Evolutionary conservation across 2,113 vertebrate genomes (phyloP).

Genomic region (Brachypodius melanocephalos): DNA sequence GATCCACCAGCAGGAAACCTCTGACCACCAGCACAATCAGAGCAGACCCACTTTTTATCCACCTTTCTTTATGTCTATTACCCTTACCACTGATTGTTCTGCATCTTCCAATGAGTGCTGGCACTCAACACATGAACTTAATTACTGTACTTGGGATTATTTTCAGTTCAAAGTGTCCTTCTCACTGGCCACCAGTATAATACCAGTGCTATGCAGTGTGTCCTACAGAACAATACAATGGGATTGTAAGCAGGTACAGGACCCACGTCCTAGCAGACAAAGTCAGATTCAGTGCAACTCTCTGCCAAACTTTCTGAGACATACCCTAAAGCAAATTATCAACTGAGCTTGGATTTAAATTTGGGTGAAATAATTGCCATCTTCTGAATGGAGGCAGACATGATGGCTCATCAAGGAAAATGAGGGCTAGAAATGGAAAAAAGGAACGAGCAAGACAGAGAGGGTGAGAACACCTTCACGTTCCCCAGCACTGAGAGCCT

Average conservation of each 20-base stretch:
- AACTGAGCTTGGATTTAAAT: neutral
- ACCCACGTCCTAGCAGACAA: neutral
- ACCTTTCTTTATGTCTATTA: neutral
- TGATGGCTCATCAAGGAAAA: neutral
- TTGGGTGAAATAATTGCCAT: neutral
- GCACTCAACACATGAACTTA: neutral
- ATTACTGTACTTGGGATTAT: neutral
- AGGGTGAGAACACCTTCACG: neutral
- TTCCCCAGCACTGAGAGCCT: neutral
- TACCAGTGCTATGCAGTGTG: neutral
- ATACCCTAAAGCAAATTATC: neutral
- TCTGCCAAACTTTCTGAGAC: neutral
- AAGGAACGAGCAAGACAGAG: rapidly evolving
- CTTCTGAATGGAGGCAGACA: rapidly evolving
- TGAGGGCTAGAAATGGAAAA: neutral
- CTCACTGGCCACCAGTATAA: neutral
- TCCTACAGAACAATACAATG: neutral
- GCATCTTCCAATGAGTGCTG: neutral
- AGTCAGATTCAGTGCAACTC: neutral
- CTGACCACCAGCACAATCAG: neutral
- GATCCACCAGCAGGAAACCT: neutral
- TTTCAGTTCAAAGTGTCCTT: neutral
- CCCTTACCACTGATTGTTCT: neutral
- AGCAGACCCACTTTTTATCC: neutral
- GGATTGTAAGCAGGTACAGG: neutral